Evolutionary conservation across 1,140 invertebrate genomes (phyloP), one percentile per base, ranked within the genome.

Genomic region (Ephestia elutella): DNA sequence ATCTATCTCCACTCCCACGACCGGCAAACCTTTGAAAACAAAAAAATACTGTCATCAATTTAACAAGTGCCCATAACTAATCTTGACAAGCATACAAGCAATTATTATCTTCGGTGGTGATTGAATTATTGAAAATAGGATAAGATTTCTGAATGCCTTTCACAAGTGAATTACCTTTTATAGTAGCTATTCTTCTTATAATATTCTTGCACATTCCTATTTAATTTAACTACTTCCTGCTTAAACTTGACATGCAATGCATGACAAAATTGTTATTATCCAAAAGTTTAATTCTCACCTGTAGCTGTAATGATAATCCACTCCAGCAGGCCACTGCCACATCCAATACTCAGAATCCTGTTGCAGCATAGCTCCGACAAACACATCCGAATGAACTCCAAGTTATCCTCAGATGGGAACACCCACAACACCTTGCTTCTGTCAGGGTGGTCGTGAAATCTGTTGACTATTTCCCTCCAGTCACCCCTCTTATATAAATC

Each of bases 251-350:
- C n/a, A n/a, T n/a, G n/a, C n/a, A n/a, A n/a, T n/a, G n/a, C 21
- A 25, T 25, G 21, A 7, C 2, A 25, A 25, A 3, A 25, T 25
- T 25, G 7, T 7, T 7, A 25, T 25, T 3, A 25, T 25, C 7
- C 7, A 3, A 3, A 25, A 25, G 2, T 25, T 25, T 21, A 50
- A 49, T 15, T 21, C 60, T 49, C 71, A 88, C 87, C 85, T 54
- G 82, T 85, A 32, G 83, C 75, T 72, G 83, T 67, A 0, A 50
- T 71, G 15, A 90, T 76, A 60, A 90, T 86, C 87, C 89, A 90
- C 63, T 90, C 89, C 21, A 90, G 63, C 4, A 90, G 57, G 4
- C 89, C 89, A 54, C 80, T 84, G 4, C 89, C 89, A 60, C 89
- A 90, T 0, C 89, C 89, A 13, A 90, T 65, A 57, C 89, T 90